Base-by-base conservation (phyloP, 2,888 invertebrate genomes). In the Congeria kusceri region DNA sequence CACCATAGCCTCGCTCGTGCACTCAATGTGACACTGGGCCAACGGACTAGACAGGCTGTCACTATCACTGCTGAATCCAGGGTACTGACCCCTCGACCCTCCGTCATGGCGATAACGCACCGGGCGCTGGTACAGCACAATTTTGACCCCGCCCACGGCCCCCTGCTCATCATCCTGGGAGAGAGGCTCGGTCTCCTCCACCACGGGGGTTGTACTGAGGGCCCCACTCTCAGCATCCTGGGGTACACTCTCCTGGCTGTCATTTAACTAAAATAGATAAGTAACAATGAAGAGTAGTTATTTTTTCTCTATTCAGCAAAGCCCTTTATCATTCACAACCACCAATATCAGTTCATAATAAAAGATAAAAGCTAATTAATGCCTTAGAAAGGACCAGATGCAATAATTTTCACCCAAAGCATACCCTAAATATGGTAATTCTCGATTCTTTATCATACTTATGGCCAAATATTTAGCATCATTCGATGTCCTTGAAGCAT, bases 221-320 rank as follows among this genome's bases (percentile, higher is more conserved):
- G 85, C 75, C n/a, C 88, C 88, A 67, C 88, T 88, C 59, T 90
- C 90, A 18, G 83, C 81, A 62, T 90, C 90, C 53, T 84, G 88
- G 28, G 87, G 89, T 1, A 91, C 89, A 67, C 89, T 89, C 67
- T 91, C 91, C 65, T 90, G 89, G 44, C 91, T 91, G 32, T 89
- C 89, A 68, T 87, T 88, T 28, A 90, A 75, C 90, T 90, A 79
- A 56, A 85, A 77, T 28, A n/a, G n/a, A n/a, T n/a, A n/a, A n/a
- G n/a, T n/a, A n/a, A n/a, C n/a, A n/a, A n/a, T n/a, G n/a, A n/a
- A n/a, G n/a, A n/a, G n/a, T n/a, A n/a, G n/a, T n/a, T n/a, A n/a
- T n/a, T n/a, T n/a, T n/a, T n/a, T n/a, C n/a, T n/a, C n/a, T n/a
- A n/a, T n/a, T n/a, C n/a, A n/a, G n/a, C n/a, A n/a, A n/a, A n/a